Evolutionary conservation across 2,113 vertebrate species (phyloP), one percentile per base, ranked within the genome.

Genomic region (Notechis scutatus): DNA sequence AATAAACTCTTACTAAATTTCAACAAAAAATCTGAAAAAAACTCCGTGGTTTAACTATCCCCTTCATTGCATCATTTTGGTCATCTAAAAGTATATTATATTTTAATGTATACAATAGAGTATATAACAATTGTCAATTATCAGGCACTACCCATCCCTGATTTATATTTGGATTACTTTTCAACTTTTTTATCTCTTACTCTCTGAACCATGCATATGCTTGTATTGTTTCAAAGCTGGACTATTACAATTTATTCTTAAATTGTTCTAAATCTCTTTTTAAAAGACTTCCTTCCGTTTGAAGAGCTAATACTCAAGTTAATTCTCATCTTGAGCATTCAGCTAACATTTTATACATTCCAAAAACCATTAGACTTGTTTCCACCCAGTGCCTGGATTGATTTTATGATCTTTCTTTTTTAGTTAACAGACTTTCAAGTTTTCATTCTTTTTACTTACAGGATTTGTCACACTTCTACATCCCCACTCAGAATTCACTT

Each of bases 401-500:
- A 96, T 95, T 96, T 96, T 94, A 95, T 74, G 64, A 93, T 94
- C 91, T 94, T 95, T 93, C 92, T 95, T 93, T 47, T 94, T 96
- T 94, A 92, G 96, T 89, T 96, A 93, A 96, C 94, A 94, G 52
- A 93, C 85, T 97, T 95, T 94, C 74, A 88, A 92, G 91, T 91
- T 96, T 97, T 96, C 92, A 92, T 97, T 97, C 93, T 96, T 95
- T 87, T 97, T 91, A 94, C 94, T 96, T 97, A 95, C 94, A 96
- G 95, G 96, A 97, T 95, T 95, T 95, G 94, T 96, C 96, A 96
- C 91, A 97, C 94, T 95, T 96, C 93, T 95, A 93, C 92, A 96
- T 93, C 64, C 91, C 92, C 91, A 42, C 91, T 96, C 92, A 95
- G 47, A 95, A 59, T 96, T 96, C 93, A 96, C 0, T 47, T 54